Percentiles rank a stretch among this genome's conserved stretches.
These are phyloP conservation scores for Drosophila emarginata DNA, from an alignment of 2,888 invertebrate species.

Conservation along the genomic window DNA sequence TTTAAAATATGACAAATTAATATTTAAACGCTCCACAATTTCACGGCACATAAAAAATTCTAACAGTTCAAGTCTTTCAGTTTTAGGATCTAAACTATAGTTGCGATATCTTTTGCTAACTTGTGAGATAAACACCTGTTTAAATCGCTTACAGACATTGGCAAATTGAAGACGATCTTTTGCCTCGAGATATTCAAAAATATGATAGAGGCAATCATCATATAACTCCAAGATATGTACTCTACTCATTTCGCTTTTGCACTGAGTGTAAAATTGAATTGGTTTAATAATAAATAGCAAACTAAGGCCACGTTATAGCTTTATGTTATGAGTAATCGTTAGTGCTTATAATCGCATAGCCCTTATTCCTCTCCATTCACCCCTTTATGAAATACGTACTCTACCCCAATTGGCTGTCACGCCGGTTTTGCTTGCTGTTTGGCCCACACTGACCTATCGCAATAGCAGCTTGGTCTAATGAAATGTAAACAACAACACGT, in stretches of 20 bases:
- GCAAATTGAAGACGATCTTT: conserved; percentile 46
- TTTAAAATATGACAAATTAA: conserved; percentile 52
- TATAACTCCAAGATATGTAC: conserved; percentile 43
- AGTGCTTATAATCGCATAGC: not conserved
- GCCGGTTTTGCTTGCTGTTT: conserved; percentile 3
- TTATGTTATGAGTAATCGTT: conserved; percentile 51
- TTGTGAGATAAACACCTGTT: conserved; percentile 35
- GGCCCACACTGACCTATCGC: conserved; percentile 1
- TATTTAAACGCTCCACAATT: conserved; percentile 31
- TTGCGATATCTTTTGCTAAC: conserved; percentile 25
- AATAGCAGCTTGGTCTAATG: not conserved
- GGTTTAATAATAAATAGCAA: conserved; percentile 1
- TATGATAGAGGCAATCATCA: conserved; percentile 51
- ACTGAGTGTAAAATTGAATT: conserved; percentile 6
- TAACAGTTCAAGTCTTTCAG: conserved; percentile 26
- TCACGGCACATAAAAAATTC: conserved; percentile 50
- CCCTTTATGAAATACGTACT: not conserved
- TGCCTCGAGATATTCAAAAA: conserved; percentile 30
- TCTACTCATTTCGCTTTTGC: conserved; percentile 28
- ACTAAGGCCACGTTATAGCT: conserved; percentile 48
- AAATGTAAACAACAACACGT: conserved; percentile 2
- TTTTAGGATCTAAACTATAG: conserved; percentile 31
- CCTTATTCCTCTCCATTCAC: not conserved
- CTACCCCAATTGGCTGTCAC: not conserved
- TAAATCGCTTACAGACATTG: conserved; percentile 55